These are phyloP conservation scores for Anas platyrhynchos DNA, from an alignment of 2,113 vertebrate species.

Conservation along the genomic window DNA sequence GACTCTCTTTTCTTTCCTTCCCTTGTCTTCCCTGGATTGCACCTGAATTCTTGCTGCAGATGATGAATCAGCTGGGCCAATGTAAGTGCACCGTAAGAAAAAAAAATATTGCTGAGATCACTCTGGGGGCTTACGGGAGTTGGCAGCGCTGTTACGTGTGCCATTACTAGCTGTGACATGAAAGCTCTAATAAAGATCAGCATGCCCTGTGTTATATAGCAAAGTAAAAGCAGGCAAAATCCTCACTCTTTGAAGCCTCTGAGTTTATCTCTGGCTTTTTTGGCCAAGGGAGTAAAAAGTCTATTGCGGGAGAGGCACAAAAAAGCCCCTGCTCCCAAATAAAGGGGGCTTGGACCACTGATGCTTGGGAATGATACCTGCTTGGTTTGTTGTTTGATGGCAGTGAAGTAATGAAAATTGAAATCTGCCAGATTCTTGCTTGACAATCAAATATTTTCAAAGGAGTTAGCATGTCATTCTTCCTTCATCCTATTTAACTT, in stretches of 20 bases:
- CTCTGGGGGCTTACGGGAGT: background rate
- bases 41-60: conserved; percentile 75
- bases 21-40: conserved; percentile 48
- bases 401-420: background rate
- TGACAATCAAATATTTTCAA: background rate
- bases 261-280: background rate
- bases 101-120: background rate
- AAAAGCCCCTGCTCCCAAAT: background rate
- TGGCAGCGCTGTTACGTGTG: background rate
- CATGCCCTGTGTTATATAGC: too few species aligned
- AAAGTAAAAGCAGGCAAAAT: background rate
- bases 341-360: background rate
- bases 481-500: background rate
- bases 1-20: conserved; percentile 63
- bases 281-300: background rate
- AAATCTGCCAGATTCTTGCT: too few species aligned
- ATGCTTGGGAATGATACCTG: background rate
- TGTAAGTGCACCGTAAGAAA: conserved; percentile 82
- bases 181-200: background rate
- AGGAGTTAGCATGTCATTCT: background rate
- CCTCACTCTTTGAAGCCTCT: background rate
- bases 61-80: conserved; percentile 95
- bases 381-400: background rate
- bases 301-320: background rate
- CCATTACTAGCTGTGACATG: background rate